A percentile compares a stretch with the other conserved stretches of the same genome.
phyloP scores from a whole-genome alignment of 1,140 invertebrate genomes.

The Drosophila simulans region DNA sequence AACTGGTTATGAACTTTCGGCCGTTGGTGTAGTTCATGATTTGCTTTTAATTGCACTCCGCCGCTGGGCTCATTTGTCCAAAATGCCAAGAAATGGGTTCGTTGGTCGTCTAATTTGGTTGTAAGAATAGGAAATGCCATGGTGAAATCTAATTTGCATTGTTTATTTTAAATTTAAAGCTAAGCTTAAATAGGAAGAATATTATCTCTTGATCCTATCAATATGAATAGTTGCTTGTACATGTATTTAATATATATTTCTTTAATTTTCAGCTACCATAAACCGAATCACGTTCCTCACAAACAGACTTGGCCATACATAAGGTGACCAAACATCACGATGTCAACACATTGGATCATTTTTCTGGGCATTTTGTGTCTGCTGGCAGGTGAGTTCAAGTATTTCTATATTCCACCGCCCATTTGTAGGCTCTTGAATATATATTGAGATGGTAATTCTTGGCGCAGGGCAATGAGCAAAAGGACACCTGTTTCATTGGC shows the following conservation, averaged over 20 bases:
- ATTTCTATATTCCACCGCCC: neutral
- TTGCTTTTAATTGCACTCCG: constrained; percentile 32
- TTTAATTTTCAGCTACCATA: neutral
- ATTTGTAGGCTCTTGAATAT: neutral
- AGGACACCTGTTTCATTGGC: neutral
- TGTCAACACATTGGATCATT: constrained; percentile 57
- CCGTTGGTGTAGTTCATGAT: constrained; percentile 8
- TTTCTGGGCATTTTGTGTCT: constrained; percentile 39
- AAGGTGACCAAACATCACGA: constrained; percentile 5
- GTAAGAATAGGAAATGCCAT: neutral
- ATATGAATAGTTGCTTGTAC: too few relatives aligned
- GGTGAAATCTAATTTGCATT: neutral
- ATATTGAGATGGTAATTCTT: neutral
- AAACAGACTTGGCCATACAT: neutral
- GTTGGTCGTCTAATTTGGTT: neutral
- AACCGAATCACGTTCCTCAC: constrained; percentile 11
- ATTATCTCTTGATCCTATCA: too few relatives aligned
- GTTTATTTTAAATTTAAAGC: neutral
- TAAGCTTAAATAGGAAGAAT: too few relatives aligned
- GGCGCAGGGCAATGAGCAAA: neutral
- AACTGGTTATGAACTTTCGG: constrained; percentile 25
- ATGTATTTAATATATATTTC: too few relatives aligned
- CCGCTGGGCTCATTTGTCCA: neutral
- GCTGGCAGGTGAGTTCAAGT: constrained; percentile 48
- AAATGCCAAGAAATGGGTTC: neutral